Base-by-base conservation (phyloP, 2,797 vertebrate genomes). In the Telmatherina bonti region DNA sequence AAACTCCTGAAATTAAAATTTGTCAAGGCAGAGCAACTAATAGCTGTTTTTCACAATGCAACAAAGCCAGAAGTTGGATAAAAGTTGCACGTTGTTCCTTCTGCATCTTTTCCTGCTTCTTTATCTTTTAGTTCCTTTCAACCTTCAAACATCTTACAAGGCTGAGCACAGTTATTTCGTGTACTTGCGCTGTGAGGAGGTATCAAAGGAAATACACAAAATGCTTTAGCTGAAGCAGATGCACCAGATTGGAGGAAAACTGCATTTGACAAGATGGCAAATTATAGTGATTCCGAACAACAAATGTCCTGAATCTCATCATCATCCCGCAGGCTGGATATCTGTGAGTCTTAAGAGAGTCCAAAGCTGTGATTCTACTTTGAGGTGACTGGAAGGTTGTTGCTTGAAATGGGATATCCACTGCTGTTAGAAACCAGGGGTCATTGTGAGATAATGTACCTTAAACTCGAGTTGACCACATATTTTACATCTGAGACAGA, bases 341-440 rank as follows among this genome's bases (percentile, higher is more conserved):
- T 54, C n/a, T n/a, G 4, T 7, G 30, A 53, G 47, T 47, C 59
- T 18, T 20, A n/a, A 43, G 29, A 1, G 62, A 35, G 65, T 79
- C 62, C 54, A 45, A 59, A n/a, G 73, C 70, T 82, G 72, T 27
- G 53, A 59, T 68, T 85, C 79, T 51, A 49, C 38, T 72, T 71
- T 16, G 38, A 84, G 78, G 72, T 85, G 62, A 78, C 70, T 41
- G 16, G 49, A 79, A 83, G 74, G 85, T 78, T 36, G 62, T 65
- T 69, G 69, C 66, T 81, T 26, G 18, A 69, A 81, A 76, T 55
- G 52, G 59, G 62, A 64, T 83, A 71, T 69, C 31, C 41, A 0
- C 63, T 62, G 68, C 72, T 76, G 80, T 65, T 22, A 30, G 67
- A 63, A 12, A 67, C 65, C 59, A 49, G 68, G 41, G 78, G 80